Evolutionary conservation across 2,888 invertebrate genomes (phyloP).

Genomic region (Tribolium freemani): DNA sequence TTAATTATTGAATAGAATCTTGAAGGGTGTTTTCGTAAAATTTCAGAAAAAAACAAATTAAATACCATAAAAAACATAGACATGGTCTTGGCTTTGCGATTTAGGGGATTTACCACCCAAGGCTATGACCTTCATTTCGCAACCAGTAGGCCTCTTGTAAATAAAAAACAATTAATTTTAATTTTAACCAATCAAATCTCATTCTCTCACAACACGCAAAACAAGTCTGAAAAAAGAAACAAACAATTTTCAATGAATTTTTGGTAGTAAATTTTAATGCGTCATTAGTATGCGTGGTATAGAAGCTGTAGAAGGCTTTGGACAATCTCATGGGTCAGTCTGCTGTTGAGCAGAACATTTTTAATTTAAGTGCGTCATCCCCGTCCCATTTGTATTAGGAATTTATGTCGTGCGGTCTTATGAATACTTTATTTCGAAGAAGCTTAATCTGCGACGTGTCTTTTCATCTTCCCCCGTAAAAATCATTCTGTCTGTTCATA

Average conservation of each 20-base stretch:
- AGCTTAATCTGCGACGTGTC: background rate
- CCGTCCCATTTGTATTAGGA: background rate
- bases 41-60: too few relatives aligned
- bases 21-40: too few relatives aligned
- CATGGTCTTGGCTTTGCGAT: too few relatives aligned
- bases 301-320: background rate
- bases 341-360: background rate
- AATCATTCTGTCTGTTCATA: background rate
- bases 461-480: background rate
- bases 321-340: background rate
- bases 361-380: background rate
- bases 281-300: background rate
- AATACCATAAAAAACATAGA: too few relatives aligned
- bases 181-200: background rate
- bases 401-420: background rate
- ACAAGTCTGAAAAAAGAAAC: too few relatives aligned
- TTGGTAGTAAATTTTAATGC: background rate
- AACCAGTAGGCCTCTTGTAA: background rate
- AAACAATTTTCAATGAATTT: too few relatives aligned
- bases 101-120: too few relatives aligned
- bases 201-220: too few relatives aligned
- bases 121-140: background rate
- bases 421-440: background rate
- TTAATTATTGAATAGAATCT: too few relatives aligned
- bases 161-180: conserved; percentile 3